Evolutionary conservation across 2,113 vertebrate species (phyloP), one percentile per base, ranked within the genome.

Genomic region (Dendropsophus ebraccatus): DNA sequence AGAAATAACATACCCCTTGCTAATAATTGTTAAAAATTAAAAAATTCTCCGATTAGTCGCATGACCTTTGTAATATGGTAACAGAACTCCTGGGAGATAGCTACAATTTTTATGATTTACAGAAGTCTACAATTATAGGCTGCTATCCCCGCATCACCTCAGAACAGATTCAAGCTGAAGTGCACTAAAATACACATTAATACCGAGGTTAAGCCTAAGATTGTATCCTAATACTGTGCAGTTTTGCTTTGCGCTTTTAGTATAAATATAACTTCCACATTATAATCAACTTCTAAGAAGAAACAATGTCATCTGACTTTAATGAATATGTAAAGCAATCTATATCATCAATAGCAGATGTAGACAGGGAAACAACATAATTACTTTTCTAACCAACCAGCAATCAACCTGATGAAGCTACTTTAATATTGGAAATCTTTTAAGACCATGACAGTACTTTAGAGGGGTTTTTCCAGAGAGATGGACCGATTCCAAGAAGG

Each of bases 331-430:
- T 62, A 58, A 81, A 74, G 77, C 50, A 81, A 87, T 74, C 77
- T 81, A 81, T 81, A 87, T 87, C 78, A 87, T 87, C 52, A 87
- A 87, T 81, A 81, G 78, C 85, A 87, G 85, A 87, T 87, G 85
- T 87, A 87, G 77, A 76, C 78, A 50, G 78, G 69, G 78, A 81
- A 85, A 87, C 85, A 49, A 74, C 56, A 17, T 87, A 78, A 87
- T 87, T 87, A 81, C 85, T 87, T 81, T 74, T 70, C 78, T 74
- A 87, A 81, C 76, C 78, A 80, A 87, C 77, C 74, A 74, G 85
- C 67, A 87, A 87, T 87, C 85, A 87, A 60, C 78, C 47, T 87
- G 78, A 87, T 87, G 77, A 87, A 81, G 85, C 85, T 87, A 87
- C 85, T 87, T 87, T 87, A 87, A 81, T 87, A 81, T 72, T 81